These are phyloP conservation scores for Scelioninae gen. 1 DNA, from an alignment of 2,888 invertebrate species.

Conservation along the genomic window DNA sequence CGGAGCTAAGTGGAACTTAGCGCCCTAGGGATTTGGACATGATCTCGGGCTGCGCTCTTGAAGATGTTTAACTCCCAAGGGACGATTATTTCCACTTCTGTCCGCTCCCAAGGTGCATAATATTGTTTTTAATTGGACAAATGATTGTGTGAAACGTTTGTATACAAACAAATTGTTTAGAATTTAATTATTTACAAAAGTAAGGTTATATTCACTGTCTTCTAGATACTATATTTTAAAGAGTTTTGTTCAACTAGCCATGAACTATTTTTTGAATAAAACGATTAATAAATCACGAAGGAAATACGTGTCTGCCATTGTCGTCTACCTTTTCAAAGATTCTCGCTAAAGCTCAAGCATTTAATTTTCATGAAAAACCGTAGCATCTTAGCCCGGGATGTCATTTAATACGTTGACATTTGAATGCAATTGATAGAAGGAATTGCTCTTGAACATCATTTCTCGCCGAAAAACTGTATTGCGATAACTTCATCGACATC, in stretches of 20 bases:
- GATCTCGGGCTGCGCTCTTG: no score
- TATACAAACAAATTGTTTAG: no score
- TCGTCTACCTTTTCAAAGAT: slow-evolving; percentile 24
- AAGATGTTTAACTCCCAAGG: no score
- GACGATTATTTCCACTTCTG: no score
- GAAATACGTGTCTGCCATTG: slow-evolving; percentile 39
- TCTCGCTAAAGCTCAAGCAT: slow-evolving; percentile 15
- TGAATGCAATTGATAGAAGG: background rate
- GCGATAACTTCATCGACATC: background rate
- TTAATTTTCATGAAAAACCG: slow-evolving; percentile 32
- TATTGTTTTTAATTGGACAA: no score
- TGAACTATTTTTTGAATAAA: slow-evolving; percentile 17
- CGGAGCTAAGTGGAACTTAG: no score
- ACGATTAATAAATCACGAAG: slow-evolving; percentile 41
- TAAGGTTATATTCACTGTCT: background rate
- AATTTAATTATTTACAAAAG: no score
- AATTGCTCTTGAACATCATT: background rate
- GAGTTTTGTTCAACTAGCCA: slow-evolving; percentile 16
- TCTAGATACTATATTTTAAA: background rate
- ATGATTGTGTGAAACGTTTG: no score
- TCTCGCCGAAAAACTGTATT: no score
- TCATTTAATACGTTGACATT: background rate
- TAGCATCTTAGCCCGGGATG: background rate
- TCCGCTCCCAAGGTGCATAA: no score
- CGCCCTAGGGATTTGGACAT: no score